phyloP scores from a whole-genome alignment of 2,113 vertebrate species.

The Neodontobutis hainanensis region DNA sequence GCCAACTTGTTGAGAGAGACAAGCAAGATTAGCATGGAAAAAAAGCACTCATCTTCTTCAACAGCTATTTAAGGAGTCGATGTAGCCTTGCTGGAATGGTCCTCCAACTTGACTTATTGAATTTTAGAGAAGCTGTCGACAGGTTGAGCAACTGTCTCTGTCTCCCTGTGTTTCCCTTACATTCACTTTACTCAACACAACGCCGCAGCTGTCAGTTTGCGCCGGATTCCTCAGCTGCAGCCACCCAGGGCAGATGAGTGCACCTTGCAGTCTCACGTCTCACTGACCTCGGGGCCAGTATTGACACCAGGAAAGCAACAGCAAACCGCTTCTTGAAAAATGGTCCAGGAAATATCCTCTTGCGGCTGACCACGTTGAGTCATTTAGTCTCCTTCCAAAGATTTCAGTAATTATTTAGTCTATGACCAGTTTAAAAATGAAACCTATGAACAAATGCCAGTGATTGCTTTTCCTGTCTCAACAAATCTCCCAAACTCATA shows the following conservation, averaged over 20 bases:
- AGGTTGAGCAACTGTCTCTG: conserved; percentile 73
- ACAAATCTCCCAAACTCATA: too few relatives aligned
- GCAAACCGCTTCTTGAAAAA: conserved; percentile 12
- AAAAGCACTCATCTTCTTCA: conserved; percentile 57
- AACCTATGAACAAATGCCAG: conserved; percentile 1
- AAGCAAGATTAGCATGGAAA: conserved; percentile 60
- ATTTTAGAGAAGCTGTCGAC: conserved; percentile 75
- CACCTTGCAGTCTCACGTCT: conserved; percentile 66
- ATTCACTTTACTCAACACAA: conserved; percentile 65
- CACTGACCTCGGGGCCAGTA: conserved; percentile 43
- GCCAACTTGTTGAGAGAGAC: conserved; percentile 76
- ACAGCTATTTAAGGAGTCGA: conserved; percentile 71
- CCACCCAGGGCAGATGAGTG: conserved; percentile 58
- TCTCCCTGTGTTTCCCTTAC: conserved; percentile 63
- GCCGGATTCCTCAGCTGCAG: conserved; percentile 58
- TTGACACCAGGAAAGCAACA: conserved; percentile 22
- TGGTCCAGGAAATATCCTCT: conserved; percentile 6
- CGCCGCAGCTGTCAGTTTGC: conserved; percentile 68
- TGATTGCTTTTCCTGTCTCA: conserved; percentile 7
- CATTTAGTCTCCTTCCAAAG: neutral
- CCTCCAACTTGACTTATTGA: conserved; percentile 76
- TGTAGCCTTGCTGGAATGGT: conserved; percentile 63
- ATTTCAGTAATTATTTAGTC: conserved; percentile 7
- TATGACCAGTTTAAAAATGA: neutral
- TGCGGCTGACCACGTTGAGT: neutral